These are phyloP conservation scores for Pentamera pediparva DNA, from an alignment of 53 echinoderm and acorn worm genomes.

Conservation along the genomic window DNA sequence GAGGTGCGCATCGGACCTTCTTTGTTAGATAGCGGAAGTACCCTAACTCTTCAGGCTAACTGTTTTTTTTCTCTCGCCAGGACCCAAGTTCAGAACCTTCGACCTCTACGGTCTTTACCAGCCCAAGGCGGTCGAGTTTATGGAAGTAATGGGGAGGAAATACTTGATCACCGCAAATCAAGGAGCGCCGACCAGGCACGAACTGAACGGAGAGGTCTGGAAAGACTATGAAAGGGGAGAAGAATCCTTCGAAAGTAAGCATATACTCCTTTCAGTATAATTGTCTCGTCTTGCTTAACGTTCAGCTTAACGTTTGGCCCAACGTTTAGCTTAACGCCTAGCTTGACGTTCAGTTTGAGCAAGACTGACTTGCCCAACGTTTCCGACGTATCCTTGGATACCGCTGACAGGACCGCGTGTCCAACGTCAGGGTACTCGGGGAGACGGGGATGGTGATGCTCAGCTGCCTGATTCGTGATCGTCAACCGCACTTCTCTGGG, in stretches of 20 bases:
- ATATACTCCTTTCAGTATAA: no score
- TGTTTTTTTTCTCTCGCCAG: slow-evolving; percentile 3
- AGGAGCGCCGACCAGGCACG: slow-evolving; percentile 46
- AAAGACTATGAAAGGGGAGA: slow-evolving; percentile 50
- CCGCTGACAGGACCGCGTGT: no score
- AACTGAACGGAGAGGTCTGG: slow-evolving; percentile 19
- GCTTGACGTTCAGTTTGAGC: no score
- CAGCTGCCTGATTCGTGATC: no score
- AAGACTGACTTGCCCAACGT: no score
- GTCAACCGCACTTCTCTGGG: no score
- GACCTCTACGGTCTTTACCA: slow-evolving; percentile 74
- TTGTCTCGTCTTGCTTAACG: no score
- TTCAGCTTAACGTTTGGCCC: no score
- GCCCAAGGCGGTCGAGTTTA: slow-evolving; percentile 71
- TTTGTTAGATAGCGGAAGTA: neutral
- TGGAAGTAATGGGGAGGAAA: slow-evolving; percentile 54
- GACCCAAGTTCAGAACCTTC: slow-evolving; percentile 35
- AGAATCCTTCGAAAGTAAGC: slow-evolving; percentile 56
- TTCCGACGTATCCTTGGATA: no score
- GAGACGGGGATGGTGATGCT: no score
- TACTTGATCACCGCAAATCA: slow-evolving; percentile 83
- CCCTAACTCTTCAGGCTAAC: neutral
- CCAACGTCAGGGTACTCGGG: no score
- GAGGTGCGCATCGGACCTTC: neutral
- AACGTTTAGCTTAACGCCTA: no score